Evolutionary conservation across 2,888 invertebrate species (phyloP).

Genomic region (Mythimna loreyi): DNA sequence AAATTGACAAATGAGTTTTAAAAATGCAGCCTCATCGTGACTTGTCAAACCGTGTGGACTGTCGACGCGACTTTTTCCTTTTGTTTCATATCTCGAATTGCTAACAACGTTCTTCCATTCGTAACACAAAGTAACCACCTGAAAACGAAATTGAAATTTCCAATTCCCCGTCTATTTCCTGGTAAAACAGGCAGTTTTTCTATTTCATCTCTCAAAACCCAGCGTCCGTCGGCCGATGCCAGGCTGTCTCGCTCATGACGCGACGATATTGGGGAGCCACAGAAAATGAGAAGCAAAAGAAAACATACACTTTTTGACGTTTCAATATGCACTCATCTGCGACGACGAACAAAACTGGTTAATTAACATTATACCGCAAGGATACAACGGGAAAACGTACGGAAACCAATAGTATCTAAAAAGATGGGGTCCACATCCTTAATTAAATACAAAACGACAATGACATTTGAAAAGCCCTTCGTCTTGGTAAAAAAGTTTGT

Average conservation of each 20-base stretch:
- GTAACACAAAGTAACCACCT: constrained; percentile 78
- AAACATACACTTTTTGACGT: constrained; percentile 86
- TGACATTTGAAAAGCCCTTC: constrained; percentile 78
- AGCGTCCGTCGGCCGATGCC: constrained; percentile 73
- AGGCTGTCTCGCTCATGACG: constrained; percentile 85
- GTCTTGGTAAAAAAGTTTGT: constrained; percentile 82
- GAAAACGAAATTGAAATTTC: constrained; percentile 85
- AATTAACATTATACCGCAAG: constrained; percentile 74
- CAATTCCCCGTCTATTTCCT: constrained; percentile 87
- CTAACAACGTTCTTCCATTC: constrained; percentile 70
- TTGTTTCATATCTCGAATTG: constrained; percentile 54
- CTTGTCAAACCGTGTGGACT: constrained; percentile 36
- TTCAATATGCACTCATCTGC: constrained; percentile 89
- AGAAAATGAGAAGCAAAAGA: constrained; percentile 89
- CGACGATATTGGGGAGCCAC: constrained; percentile 85
- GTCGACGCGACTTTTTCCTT: constrained; percentile 40
- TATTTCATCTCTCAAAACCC: constrained; percentile 83
- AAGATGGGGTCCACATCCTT: constrained; percentile 21
- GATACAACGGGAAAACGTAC: constrained; percentile 30
- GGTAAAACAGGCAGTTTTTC: constrained; percentile 85
- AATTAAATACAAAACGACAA: constrained; percentile 58
- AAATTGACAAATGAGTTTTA: constrained; percentile 29
- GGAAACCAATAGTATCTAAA: constrained; percentile 33
- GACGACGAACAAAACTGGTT: constrained; percentile 72
- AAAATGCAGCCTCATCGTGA: constrained; percentile 50